These are phyloP conservation scores for Cyanoderma ruficeps DNA, from an alignment of 2,113 vertebrate species.

Conservation along the genomic window DNA sequence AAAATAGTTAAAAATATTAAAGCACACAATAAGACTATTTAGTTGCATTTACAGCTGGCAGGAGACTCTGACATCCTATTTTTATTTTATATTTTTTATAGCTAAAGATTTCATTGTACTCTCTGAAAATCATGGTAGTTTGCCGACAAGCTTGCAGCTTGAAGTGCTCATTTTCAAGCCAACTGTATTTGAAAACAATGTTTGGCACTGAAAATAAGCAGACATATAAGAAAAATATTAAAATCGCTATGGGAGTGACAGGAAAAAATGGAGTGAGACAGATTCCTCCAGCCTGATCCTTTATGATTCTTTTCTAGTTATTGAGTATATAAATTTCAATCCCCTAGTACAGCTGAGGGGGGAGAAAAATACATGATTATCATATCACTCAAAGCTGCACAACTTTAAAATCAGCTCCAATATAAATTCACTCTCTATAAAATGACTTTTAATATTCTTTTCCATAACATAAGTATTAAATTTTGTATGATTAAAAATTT, in stretches of 20 bases:
- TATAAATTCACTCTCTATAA: conserved; percentile 76
- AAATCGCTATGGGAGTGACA: conserved; percentile 85
- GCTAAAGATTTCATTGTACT: conserved; percentile 58
- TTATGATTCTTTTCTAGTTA: conserved; percentile 81
- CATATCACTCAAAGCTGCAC: conserved; percentile 75
- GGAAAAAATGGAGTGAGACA: conserved; percentile 80
- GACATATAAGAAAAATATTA: conserved; percentile 81
- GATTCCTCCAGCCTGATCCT: conserved; percentile 78
- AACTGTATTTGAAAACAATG: conserved; percentile 79
- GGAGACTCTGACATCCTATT: conserved; percentile 24
- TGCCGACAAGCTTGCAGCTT: conserved; percentile 37
- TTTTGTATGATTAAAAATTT: conserved; percentile 79
- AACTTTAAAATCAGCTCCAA: conserved; percentile 72
- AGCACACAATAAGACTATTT: conserved; percentile 33
- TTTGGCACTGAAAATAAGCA: conserved; percentile 79
- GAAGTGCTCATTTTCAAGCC: conserved; percentile 66
- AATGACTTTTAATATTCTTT: conserved; percentile 82
- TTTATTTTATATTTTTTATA: conserved; percentile 47
- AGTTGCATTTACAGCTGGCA: conserved; percentile 51
- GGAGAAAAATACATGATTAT: conserved; percentile 74
- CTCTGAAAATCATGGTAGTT: conserved; percentile 53
- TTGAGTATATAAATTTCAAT: conserved; percentile 83
- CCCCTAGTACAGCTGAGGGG: conserved; percentile 68
- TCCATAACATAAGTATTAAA: conserved; percentile 77
- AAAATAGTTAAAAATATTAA: conserved; percentile 64